Base-by-base conservation (phyloP, 2,113 vertebrate species). In the Polyodon spathula region DNA sequence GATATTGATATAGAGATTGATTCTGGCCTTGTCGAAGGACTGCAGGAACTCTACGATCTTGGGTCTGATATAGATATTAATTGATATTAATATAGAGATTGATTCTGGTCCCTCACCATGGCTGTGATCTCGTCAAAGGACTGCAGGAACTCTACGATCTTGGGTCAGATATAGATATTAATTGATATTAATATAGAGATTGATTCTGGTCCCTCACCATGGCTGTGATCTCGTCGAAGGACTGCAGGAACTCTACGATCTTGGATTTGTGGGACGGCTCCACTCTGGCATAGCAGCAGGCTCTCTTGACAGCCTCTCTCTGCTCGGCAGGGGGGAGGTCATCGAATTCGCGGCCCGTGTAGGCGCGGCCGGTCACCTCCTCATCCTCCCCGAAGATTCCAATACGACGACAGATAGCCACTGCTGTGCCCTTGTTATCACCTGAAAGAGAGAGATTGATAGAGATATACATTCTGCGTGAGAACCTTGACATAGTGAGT, bases 201-300 rank as follows among this genome's bases (percentile, higher is more conserved):
- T 50, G 40, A 37, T 17, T 38, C 10, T 37, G 9, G 37, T 16
- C 4, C 16, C 80, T 83, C 68, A 95, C 93, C 93, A 96, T 96
- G 52, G 94, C 94, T 0, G 93, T 97, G 74, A 97, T 97, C 83
- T 97, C 94, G 54, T 97, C 94, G 1, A 77, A 94, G 53, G 91
- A 81, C 78, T 97, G 94, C 68, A 97, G 82, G 72, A 87, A 93
- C 84, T 95, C 94, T 2, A 97, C 93, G 1, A 96, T 95, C 85
- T 97, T 95, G 6, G 91, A 93, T 70, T 96, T 97, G 71, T 97
- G 94, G 1, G 90, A 81, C 0, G 94, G 94, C 58, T 97, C 94
- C 4, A 97, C 94, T 2, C 94, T 85, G 62, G 94, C 94, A 0
- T 90, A 97, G 85, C 94, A 97, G 81, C 91, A 88, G 52, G 89